A percentile compares a stretch with the other conserved stretches of the same genome.
Conservation (phyloP, 2,113 vertebrate species). For the Lepidothrix coronata region DNA sequence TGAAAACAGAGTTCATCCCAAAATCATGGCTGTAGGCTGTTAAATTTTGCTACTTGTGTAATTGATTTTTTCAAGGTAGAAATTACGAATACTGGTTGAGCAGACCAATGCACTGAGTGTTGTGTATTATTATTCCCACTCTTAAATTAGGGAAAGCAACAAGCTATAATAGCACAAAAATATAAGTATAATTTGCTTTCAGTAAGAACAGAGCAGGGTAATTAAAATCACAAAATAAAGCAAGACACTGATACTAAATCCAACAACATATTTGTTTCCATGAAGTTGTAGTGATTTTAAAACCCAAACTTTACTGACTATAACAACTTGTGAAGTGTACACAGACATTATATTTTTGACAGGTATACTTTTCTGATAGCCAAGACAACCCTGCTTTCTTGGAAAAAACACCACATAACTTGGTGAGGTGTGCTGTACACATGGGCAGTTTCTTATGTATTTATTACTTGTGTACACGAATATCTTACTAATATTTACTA, state of each 20-base stretch:
- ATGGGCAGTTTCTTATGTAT: background rate
- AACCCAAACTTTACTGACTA: background rate
- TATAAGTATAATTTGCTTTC: background rate
- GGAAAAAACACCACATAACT: background rate
- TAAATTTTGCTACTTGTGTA: conserved; percentile 55
- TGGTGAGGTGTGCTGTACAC: background rate
- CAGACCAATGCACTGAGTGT: background rate
- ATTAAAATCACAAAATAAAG: background rate
- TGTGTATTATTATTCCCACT: background rate
- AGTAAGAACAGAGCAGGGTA: background rate
- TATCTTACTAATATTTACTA: background rate
- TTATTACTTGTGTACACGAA: background rate
- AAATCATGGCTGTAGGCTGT: conserved; percentile 46
- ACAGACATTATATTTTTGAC: background rate
- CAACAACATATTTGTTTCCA: background rate
- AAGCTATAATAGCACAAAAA: conserved; percentile 4
- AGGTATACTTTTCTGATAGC: background rate
- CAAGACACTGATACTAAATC: background rate
- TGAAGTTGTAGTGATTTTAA: background rate
- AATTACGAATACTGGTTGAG: conserved; percentile 18
- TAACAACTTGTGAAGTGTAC: background rate
- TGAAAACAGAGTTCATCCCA: conserved; percentile 60
- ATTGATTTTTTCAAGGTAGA: conserved; percentile 50
- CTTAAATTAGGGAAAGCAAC: conserved; percentile 7
- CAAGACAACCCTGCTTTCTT: background rate